Conservation (phyloP, 2,797 vertebrate genomes). For the Heteromormyrus szaboi region DNA sequence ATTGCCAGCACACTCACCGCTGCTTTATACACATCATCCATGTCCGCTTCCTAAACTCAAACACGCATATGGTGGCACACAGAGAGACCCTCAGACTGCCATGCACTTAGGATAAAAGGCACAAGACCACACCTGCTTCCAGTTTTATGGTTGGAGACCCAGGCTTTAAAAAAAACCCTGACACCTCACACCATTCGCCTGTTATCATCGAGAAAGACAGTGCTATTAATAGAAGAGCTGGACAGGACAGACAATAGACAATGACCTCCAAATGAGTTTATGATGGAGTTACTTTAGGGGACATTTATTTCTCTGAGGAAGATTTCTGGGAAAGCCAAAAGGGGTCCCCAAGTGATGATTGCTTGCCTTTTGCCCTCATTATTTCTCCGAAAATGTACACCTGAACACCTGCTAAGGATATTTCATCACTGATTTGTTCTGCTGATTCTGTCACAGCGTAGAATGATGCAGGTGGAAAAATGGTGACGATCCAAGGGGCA, state of each 20-base stretch:
- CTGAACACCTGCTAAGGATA: background rate
- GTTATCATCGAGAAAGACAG: conserved; percentile 20
- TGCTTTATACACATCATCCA: conserved; percentile 78
- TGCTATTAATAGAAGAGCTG: conserved; percentile 52
- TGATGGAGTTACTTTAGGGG: background rate
- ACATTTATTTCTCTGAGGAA: background rate
- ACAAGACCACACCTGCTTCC: conserved; percentile 38
- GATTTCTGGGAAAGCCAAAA: conserved; percentile 8
- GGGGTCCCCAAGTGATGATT: background rate
- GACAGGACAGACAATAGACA: conserved; percentile 38
- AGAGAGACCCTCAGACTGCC: conserved; percentile 28
- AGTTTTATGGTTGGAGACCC: conserved; percentile 49
- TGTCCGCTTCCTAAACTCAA: conserved; percentile 45
- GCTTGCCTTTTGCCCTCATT: background rate
- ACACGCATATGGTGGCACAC: conserved; percentile 29
- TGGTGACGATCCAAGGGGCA: background rate
- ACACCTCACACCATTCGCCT: conserved; percentile 39
- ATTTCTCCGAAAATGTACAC: background rate
- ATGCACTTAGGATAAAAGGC: conserved; percentile 43
- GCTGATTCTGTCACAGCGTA: background rate
- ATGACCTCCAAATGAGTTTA: background rate
- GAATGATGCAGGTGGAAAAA: background rate
- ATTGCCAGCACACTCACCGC: conserved; percentile 59
- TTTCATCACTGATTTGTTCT: background rate
- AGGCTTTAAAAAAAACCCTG: conserved; percentile 48